Percentiles rank a stretch among this genome's conserved stretches.
These are phyloP conservation scores for Drosophila infuscata DNA, from an alignment of 2,888 invertebrate genomes.

Conservation along the genomic window DNA sequence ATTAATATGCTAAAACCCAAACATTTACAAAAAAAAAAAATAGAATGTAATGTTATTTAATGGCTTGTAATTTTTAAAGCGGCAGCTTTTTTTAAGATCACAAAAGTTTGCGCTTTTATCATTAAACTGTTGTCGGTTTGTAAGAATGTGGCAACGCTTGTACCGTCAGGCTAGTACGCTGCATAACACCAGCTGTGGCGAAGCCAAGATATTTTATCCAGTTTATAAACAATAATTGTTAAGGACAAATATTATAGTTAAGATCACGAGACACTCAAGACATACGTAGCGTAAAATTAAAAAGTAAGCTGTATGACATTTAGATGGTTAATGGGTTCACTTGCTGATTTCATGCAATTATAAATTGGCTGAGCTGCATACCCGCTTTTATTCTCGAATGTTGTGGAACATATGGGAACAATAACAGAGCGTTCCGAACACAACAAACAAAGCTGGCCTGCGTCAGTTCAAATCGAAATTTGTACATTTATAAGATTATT, in stretches of 20 bases:
- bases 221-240: not conserved
- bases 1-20: slow-evolving; percentile 1
- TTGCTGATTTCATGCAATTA: slow-evolving; percentile 9
- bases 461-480: slow-evolving; percentile 45
- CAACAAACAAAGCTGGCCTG: slow-evolving; percentile 74
- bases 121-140: not conserved
- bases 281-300: not conserved
- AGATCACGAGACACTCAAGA: not conserved
- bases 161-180: not conserved
- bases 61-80: not conserved
- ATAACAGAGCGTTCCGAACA: slow-evolving; percentile 36
- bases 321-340: not conserved
- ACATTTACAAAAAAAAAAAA: not conserved
- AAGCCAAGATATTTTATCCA: not conserved
- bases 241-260: not conserved
- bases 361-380: slow-evolving; percentile 43
- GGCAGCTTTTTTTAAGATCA: not conserved
- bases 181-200: not conserved
- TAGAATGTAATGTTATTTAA: not conserved
- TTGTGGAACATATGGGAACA: slow-evolving; percentile 55
- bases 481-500: slow-evolving; percentile 49
- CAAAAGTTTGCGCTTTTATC: not conserved
- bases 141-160: not conserved
- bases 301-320: not conserved
- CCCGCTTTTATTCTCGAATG: slow-evolving; percentile 52